Base-by-base conservation (phyloP, 1,140 invertebrate species). In the Apis cerana region DNA sequence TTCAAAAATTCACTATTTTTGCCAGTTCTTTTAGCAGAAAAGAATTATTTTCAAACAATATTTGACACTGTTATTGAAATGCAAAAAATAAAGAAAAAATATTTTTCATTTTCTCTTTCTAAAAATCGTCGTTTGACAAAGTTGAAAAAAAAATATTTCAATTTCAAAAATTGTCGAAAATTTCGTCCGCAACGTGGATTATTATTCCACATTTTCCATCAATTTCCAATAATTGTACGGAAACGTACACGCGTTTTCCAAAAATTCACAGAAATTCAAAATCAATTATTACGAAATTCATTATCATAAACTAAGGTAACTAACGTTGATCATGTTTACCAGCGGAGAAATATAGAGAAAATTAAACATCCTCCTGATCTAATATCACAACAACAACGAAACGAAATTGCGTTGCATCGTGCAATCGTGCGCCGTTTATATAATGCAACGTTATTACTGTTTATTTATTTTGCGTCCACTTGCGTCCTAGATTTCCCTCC, bases 391-490 rank as follows among this genome's bases (percentile, higher is more conserved):
- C 27, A 52, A 27, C 43, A 17, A 52, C 54, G 56, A 54, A 43
- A 43, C n/a, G 27, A 62, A 62, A 76, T 77, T 82, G 27, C 54
- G 48, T 27, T 54, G 27, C 27, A 7, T 23, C 48, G 68, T 13
- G 23, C 75, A 27, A 52, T 12, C 12, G 17, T 11, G 62, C n/a
- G 9, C 33, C 19, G 59, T 9, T 33, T 65, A 68, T 48, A 27
- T 50, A 52, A 64, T 74, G n/a, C n/a, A 48, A 15, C 13, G 50
- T 17, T 61, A 43, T 64, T 23, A 71, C 52, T 21, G 52, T 65
- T 56, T 65, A 23, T 80, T 80, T 74, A 75, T 80, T 80, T 80
- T 19, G 3, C 21, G 52, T 65, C 59, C 69, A 74, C 70, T 75
- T 80, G 33, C 33, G 67, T 48, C 50, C 61, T 33, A 80, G 61